A percentile compares a stretch with the other conserved stretches of the same genome.
Evolutionary conservation across 2,113 vertebrate genomes (phyloP).

Genomic region (Pseudopodoces humilis): DNA sequence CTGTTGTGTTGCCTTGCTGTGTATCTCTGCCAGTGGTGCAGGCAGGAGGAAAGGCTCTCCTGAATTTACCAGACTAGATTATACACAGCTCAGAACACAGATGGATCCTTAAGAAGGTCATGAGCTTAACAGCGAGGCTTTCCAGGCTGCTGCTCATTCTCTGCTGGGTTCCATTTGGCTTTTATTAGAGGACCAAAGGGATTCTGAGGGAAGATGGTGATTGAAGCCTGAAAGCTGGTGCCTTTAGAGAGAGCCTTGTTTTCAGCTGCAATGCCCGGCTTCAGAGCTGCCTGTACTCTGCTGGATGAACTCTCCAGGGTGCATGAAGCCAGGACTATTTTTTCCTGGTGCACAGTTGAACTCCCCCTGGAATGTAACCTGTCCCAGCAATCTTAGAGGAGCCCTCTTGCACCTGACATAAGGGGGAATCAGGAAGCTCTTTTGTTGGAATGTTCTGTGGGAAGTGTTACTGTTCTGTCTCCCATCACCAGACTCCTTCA

Average conservation of each 20-base stretch:
- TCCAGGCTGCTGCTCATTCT: constrained; percentile 22
- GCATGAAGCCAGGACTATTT: neutral
- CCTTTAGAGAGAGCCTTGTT: neutral
- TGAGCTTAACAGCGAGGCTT: neutral
- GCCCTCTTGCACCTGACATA: neutral
- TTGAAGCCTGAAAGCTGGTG: constrained; percentile 5
- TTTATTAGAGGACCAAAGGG: constrained; percentile 44
- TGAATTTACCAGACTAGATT: neutral
- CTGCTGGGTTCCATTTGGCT: neutral
- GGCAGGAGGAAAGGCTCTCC: neutral
- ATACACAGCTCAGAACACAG: neutral
- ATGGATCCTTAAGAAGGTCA: constrained; percentile 1
- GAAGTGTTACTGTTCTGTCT: neutral
- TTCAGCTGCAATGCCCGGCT: neutral
- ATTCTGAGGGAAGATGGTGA: neutral
- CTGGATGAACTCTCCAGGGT: neutral
- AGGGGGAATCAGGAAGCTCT: neutral
- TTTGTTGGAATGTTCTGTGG: neutral
- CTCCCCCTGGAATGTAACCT: neutral
- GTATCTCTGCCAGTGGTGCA: neutral
- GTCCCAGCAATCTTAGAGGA: neutral
- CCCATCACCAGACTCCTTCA: neutral
- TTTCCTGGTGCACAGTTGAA: neutral
- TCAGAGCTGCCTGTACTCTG: neutral
- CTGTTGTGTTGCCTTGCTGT: neutral